phyloP scores from a whole-genome alignment of 2,797 vertebrate genomes.

The Sebastes matsubarae region DNA sequence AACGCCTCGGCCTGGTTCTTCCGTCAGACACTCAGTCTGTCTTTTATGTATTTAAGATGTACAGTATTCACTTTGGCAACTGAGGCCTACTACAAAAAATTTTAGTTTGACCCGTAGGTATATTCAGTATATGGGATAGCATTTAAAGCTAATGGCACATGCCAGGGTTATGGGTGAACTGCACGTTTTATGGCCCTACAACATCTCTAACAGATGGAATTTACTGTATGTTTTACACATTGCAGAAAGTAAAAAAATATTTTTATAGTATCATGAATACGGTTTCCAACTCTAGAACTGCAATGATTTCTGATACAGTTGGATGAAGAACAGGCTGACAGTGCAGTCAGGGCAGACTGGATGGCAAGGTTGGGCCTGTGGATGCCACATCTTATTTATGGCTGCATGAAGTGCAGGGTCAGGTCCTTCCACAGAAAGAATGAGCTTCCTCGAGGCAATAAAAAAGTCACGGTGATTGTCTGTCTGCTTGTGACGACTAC shows the following conservation, averaged over 20 bases:
- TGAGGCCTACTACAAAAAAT: neutral
- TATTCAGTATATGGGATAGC: neutral
- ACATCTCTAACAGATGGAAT: neutral
- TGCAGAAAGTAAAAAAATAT: neutral
- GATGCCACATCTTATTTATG: constrained; percentile 79
- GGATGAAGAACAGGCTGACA: constrained; percentile 50
- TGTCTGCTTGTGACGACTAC: constrained; percentile 47
- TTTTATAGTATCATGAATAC: constrained; percentile 7
- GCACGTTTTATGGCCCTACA: neutral
- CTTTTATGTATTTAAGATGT: constrained; percentile 28
- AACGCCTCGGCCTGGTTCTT: constrained; percentile 49
- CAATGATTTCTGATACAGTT: constrained; percentile 14
- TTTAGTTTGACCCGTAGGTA: neutral
- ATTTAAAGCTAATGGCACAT: neutral
- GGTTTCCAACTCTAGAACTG: constrained; percentile 13
- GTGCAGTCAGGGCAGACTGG: constrained; percentile 54
- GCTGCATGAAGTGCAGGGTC: constrained; percentile 77
- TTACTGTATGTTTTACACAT: neutral
- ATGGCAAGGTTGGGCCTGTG: constrained; percentile 55
- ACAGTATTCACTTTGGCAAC: neutral
- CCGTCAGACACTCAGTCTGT: constrained; percentile 29
- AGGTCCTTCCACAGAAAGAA: constrained; percentile 71
- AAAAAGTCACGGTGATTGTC: constrained; percentile 68
- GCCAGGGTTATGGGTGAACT: neutral
- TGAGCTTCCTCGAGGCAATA: constrained; percentile 70